Evolutionary conservation across 2,888 invertebrate genomes (phyloP).

Genomic region (Sicus ferrugineus): DNA sequence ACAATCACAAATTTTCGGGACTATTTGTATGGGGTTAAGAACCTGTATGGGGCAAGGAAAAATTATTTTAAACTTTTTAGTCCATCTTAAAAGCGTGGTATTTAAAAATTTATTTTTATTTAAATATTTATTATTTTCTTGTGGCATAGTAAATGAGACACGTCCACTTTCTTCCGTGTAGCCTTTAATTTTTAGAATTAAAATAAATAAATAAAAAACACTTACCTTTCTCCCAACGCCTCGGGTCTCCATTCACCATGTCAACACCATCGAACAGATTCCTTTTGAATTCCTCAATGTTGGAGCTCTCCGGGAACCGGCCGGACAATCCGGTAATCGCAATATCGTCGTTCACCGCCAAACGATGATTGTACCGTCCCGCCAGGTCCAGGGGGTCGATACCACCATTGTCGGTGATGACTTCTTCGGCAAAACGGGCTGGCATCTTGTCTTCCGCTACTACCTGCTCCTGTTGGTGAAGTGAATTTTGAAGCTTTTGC

Average conservation of each 20-base stretch:
- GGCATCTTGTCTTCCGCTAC: constrained; percentile 68
- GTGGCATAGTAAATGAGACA: too few species aligned
- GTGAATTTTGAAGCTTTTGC: constrained; percentile 49
- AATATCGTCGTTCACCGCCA: constrained; percentile 70
- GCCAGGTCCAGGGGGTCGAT: constrained; percentile 54
- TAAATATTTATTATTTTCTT: too few species aligned
- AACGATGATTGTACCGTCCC: constrained; percentile 50
- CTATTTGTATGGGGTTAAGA: too few species aligned
- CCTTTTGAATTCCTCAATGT: constrained; percentile 90
- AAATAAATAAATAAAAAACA: too few species aligned
- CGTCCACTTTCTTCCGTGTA: too few species aligned
- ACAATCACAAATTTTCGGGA: too few species aligned
- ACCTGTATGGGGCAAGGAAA: too few species aligned
- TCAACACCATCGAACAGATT: constrained; percentile 91
- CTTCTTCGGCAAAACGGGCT: constrained; percentile 71
- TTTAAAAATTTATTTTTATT: too few species aligned
- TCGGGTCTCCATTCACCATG: constrained; percentile 89
- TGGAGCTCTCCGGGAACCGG: constrained; percentile 89
- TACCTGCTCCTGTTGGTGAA: constrained; percentile 41
- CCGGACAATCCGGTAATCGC: constrained; percentile 87
- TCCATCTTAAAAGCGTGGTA: too few species aligned
- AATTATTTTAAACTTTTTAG: too few species aligned
- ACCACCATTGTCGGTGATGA: constrained; percentile 58
- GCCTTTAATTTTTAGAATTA: too few species aligned
- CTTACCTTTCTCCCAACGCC: constrained; percentile 83